Evolutionary conservation across 1,140 invertebrate genomes (phyloP), one percentile per base, ranked within the genome.

Genomic region (Acromyrmex charruanus): DNA sequence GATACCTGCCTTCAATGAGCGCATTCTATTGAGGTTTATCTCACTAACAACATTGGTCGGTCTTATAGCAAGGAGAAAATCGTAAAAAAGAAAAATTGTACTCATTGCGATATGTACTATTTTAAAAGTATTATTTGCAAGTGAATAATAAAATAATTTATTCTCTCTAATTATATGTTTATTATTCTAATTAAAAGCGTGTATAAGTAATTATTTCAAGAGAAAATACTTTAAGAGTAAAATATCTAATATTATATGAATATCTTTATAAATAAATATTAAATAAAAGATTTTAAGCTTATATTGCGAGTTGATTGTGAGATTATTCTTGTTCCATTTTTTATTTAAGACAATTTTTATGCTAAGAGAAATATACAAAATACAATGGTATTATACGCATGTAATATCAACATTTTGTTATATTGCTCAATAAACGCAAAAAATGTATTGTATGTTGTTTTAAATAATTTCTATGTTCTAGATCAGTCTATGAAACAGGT

Each of bases 1-100:
- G 63, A 77, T 69, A 69, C 39, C 66, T 71, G 55, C 28, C 25
- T 75, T 74, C 69, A 63, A 84, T 74, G 39, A 75, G 25, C 39
- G 18, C 28, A 28, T 31, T 58, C 16, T 51, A 35, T 59, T 55
- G 35, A 74, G 12, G 39, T 61, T 84, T 75, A 75, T 75, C 69
- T 51, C 18, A 14, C 49, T 35, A 69, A 80, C 55, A 61, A 49
- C 3, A 71, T 82, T 39, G 14, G n/a, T 12, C 35, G 12, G 14
- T 39, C 44, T 7, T 58, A 0, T n/a, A 79, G 55, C 49, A 53
- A 31, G 31, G 7, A 31, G 5, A 55, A 21, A 14, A 12, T 35
- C 21, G 31, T 3, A 39, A 77, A 53, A 53, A 51, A 39, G 2
- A 21, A 72, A 74, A 49, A 61, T 44, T 51, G 0, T 16, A 0